Evolutionary conservation across 2,113 vertebrate genomes (phyloP), one percentile per base, ranked within the genome.

Genomic region (Malurus elegans): DNA sequence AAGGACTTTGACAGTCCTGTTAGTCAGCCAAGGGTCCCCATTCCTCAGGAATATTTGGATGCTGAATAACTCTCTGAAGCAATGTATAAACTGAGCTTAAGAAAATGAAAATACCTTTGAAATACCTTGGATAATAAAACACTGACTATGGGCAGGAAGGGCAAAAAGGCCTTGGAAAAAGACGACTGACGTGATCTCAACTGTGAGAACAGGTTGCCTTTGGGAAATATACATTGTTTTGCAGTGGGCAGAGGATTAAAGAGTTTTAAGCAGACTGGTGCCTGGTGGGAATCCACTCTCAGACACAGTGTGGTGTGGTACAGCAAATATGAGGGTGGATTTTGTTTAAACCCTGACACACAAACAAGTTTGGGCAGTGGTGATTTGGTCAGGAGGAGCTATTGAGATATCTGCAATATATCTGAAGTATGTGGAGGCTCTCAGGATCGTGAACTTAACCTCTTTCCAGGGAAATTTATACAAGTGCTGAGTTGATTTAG

Each of bases 11-110:
- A 7, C 13, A 44, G 21, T 20, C n/a, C 11, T 62, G n/a, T 53
- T 72, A 38, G 28, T 45, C 8, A 58, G 17, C 13, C 2, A 6
- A 45, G 44, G 51, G 5, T 73, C 3, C 4, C 8, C 0, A 0
- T 79, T 53, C 4, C 19, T 70, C 19, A 38, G 44, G 4, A 6
- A 74, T 12, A 5, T 26, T 32, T 73, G 53, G 31, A 18, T 88
- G 38, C 40, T 86, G 25, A 9, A 10, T 47, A 38, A 16, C 48
- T 82, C 19, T 61, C 32, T n/a, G 47, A 61, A 79, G 38, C 44
- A 51, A 20, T 3, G 0, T 34, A 7, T 40, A 20, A 21, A 54
- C 34, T 36, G 44, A 34, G 36, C 48, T 80, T 28, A 40, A 29
- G 31, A 10, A 54, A 57, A 70, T 14, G 6, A 73, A 10, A 4